Conservation (phyloP, 2,113 vertebrate genomes). For the Penelope pileata region DNA sequence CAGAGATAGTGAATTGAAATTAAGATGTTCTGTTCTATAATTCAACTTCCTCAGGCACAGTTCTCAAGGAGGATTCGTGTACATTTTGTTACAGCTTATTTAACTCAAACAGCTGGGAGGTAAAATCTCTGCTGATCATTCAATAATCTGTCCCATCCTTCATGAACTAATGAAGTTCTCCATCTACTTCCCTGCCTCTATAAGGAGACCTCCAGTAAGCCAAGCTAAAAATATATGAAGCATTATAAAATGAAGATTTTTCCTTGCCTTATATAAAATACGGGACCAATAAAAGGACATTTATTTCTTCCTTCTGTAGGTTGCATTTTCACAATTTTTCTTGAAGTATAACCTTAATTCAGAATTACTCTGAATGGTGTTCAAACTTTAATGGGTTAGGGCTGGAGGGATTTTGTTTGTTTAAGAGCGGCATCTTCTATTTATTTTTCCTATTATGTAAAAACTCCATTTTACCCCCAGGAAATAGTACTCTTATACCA, state of each 20-base stretch:
- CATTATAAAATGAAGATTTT: not conserved
- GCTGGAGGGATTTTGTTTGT: not conserved
- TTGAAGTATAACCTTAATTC: not conserved
- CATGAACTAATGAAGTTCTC: conserved; percentile 7
- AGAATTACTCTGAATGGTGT: not conserved
- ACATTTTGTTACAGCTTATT: conserved; percentile 24
- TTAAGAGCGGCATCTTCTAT: not conserved
- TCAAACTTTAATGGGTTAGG: not conserved
- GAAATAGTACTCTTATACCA: not conserved
- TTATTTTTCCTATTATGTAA: conserved; percentile 22
- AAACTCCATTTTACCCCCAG: not conserved
- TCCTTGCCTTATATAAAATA: not conserved
- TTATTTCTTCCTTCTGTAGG: not conserved
- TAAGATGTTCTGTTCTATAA: conserved; percentile 17
- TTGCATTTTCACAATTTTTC: not conserved
- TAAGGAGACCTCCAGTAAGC: not conserved
- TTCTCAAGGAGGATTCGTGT: not conserved
- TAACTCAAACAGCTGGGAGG: not conserved
- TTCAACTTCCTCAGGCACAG: not conserved
- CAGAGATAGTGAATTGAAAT: not conserved
- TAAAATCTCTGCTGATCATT: not conserved
- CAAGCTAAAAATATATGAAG: not conserved
- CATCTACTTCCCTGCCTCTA: not conserved
- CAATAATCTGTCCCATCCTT: not conserved
- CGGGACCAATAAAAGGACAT: not conserved